Evolutionary conservation across 2,797 vertebrate genomes (phyloP), one percentile per base, ranked within the genome.

Genomic region (Enteromius argenteus): DNA sequence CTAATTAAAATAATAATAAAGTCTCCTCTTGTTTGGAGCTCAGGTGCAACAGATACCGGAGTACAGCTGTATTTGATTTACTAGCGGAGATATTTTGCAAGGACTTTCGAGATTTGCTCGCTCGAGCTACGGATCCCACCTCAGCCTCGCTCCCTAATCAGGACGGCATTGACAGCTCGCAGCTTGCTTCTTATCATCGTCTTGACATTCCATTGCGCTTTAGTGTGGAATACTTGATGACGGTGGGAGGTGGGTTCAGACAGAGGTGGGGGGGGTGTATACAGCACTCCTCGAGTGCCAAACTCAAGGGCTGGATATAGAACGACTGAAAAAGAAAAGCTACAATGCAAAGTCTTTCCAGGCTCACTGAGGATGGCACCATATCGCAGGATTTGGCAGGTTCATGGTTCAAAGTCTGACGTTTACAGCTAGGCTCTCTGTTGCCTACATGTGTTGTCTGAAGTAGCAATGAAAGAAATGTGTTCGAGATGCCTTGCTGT

Each of bases 1-100:
- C 94, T 92, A 92, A 95, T 95, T 94, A 94, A 94, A 95, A 95
- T 90, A 92, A 94, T 92, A 93, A 93, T 90, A 89, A 86, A 88
- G 89, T 89, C 91, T 93, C 83, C 82, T 90, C 90, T 93, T 92
- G 90, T 93, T 93, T 90, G 81, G 88, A 85, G 80, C 89, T 88
- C 74, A 69, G 80, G 81, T 86, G 74, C 74, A 73, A 49, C 30
- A 46, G 87, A 88, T 90, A 78, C 86, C 84, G 86, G 85, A 77
- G 72, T 85, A 84, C 84, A 85, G 86, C 90, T 92, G 86, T 87
- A 87, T 92, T 90, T 91, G 91, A 90, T 90, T 90, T 87, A 74
- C 27, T 64, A 7, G 84, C 66, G 85, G 90, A 92, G 89, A 87
- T 86, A 91, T 93, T 51, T 87, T 87, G 88, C 79, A 21, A 87